Base-by-base conservation (phyloP, 2,888 invertebrate species). In the Cephus sareptanus region DNA sequence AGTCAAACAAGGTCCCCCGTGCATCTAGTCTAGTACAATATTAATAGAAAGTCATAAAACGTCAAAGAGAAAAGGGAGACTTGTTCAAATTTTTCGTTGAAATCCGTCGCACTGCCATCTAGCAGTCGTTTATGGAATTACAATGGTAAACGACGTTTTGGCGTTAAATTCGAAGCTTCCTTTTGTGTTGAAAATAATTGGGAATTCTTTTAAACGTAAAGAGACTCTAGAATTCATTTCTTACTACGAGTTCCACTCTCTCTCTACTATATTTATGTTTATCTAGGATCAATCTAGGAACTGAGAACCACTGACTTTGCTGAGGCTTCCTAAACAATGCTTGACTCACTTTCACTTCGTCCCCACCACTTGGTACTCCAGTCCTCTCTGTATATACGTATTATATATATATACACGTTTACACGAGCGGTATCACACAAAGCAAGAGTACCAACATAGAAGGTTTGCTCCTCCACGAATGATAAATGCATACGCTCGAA, bases 291-390 rank as follows among this genome's bases (percentile, higher is more conserved):
- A 23, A 56, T 56, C 56, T 56, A 56, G 56, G 56, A 56, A 23
- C 56, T 91, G 91, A 90, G 90, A 88, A 85, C 86, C 90, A 88
- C 91, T 91, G 90, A 68, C 74, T 77, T 77, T 75, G 77, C 85
- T 82, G 90, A 89, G 89, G 89, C 91, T 91, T 91, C 91, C 91
- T 90, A 91, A 91, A 91, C 91, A 91, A 91, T 91, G 86, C 90
- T 86, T 87, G 88, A 87, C 89, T 91, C 88, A 91, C 91, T 91
- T 91, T 91, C 91, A 91, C 91, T 91, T 91, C 83, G 85, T 87
- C 84, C 89, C 89, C 88, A 85, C 89, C 79, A 82, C 74, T 34
- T 68, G 73, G 37, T 56, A 56, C 78, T 76, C 76, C 70, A 37
- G 34, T 34, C 76, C 35, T 78, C 76, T 37, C 31, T 69, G 9